These are phyloP conservation scores for Thinocorus orbignyianus DNA, from an alignment of 2,113 vertebrate species.

Conservation along the genomic window DNA sequence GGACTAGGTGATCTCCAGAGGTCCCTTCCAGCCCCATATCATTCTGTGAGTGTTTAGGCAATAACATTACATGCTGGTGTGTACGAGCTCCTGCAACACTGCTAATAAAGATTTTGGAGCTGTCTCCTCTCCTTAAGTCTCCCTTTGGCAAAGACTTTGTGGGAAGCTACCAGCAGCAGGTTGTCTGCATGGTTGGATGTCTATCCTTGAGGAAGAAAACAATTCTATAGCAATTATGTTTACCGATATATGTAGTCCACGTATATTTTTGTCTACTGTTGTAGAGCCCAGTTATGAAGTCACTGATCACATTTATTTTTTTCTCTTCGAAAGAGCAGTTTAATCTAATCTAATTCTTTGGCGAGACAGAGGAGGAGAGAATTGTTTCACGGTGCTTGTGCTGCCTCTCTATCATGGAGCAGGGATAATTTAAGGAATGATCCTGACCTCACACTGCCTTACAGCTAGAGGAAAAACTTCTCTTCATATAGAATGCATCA, in stretches of 20 bases:
- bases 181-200: background rate
- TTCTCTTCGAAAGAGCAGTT: background rate
- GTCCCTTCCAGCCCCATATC: no score
- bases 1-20: no score
- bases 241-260: background rate
- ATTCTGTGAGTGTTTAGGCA: background rate
- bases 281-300: background rate
- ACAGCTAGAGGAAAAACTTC: background rate
- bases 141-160: background rate
- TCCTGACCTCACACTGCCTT: conserved; percentile 22
- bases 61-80: no score
- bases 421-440: conserved; percentile 37
- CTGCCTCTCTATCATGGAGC: background rate
- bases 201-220: background rate
- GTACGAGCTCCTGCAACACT: accelerated
- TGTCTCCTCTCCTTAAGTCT: background rate
- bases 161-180: background rate
- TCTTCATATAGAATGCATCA: background rate
- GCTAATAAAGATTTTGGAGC: background rate
- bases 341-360: conserved; percentile 40
- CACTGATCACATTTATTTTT: background rate
- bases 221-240: background rate
- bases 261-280: background rate
- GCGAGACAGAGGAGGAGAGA: background rate
- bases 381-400: conserved; percentile 21